A percentile compares a stretch with the other conserved stretches of the same genome.
Evolutionary conservation across 2,113 vertebrate species (phyloP).

Genomic region (Kryptolebias marmoratus): DNA sequence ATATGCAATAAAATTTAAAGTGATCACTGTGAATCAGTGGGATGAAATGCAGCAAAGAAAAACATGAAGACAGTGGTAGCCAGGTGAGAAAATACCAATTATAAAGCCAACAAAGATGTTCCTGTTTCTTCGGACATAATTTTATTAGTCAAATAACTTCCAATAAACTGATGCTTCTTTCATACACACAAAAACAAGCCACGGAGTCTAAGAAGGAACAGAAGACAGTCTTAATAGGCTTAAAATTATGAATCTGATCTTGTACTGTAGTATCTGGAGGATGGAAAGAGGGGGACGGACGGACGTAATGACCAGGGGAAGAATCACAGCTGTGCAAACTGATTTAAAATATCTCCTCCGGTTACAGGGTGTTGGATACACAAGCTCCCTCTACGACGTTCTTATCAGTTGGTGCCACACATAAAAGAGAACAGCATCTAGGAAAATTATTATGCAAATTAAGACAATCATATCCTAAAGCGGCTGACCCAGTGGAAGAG

Average conservation of each 20-base stretch:
- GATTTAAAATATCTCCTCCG: constrained; percentile 42
- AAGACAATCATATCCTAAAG: constrained; percentile 27
- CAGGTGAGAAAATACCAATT: too few species aligned
- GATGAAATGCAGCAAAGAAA: too few species aligned
- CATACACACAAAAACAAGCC: constrained; percentile 4
- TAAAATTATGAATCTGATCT: constrained; percentile 39
- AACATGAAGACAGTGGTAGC: too few species aligned
- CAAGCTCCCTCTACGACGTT: constrained; percentile 22
- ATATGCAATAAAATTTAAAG: too few species aligned
- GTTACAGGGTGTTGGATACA: constrained; percentile 37
- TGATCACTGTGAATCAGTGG: too few species aligned
- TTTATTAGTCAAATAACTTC: background rate
- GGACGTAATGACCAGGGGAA: background rate
- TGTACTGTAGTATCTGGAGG: constrained; percentile 12
- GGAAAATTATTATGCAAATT: constrained; percentile 60
- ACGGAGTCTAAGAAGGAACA: constrained; percentile 14
- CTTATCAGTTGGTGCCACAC: constrained; percentile 57
- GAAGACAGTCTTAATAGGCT: constrained; percentile 24
- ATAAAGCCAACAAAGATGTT: too few species aligned
- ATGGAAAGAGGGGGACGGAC: constrained; percentile 3
- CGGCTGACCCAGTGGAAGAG: constrained; percentile 27
- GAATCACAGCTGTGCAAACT: constrained; percentile 36
- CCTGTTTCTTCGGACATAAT: too few species aligned
- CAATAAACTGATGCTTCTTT: background rate
- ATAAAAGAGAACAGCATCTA: constrained; percentile 38